phyloP scores from a whole-genome alignment of 2,888 invertebrate species.

The Pegoplata infirma region DNA sequence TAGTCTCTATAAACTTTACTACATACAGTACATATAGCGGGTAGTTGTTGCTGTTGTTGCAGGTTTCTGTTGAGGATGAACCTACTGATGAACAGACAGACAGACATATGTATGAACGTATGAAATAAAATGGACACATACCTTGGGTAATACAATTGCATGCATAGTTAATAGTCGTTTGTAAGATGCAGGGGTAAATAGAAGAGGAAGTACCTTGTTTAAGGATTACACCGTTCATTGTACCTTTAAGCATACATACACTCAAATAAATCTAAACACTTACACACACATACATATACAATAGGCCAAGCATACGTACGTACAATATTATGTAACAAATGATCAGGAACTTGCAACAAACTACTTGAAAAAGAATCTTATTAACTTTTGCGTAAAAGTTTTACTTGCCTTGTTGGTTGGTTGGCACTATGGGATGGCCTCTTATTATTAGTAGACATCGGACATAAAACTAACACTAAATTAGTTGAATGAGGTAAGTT shows the following conservation, averaged over 20 bases:
- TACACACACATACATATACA: constrained; percentile 14
- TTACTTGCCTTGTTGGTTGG: constrained; percentile 20
- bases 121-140: constrained; percentile 28
- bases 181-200: neutral
- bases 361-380: constrained; percentile 48
- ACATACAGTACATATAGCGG: constrained; percentile 41
- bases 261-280: constrained; percentile 41
- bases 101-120: no score
- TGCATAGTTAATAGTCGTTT: constrained; percentile 6
- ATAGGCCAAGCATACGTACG: neutral
- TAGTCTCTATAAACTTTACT: neutral
- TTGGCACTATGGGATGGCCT: neutral
- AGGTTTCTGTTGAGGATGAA: constrained; percentile 29
- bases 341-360: constrained; percentile 51
- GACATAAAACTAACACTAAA: no score
- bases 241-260: constrained; percentile 40
- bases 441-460: no score
- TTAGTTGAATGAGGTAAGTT: no score
- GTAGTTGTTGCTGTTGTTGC: constrained; percentile 38
- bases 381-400: constrained; percentile 55
- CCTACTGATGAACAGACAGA: constrained; percentile 49
- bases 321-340: constrained; percentile 53
- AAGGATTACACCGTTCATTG: constrained; percentile 59
- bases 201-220: constrained; percentile 46
- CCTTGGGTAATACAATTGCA: constrained; percentile 10